phyloP scores from a whole-genome alignment of 2,797 vertebrate species.

The Benthosema pterotum region DNA sequence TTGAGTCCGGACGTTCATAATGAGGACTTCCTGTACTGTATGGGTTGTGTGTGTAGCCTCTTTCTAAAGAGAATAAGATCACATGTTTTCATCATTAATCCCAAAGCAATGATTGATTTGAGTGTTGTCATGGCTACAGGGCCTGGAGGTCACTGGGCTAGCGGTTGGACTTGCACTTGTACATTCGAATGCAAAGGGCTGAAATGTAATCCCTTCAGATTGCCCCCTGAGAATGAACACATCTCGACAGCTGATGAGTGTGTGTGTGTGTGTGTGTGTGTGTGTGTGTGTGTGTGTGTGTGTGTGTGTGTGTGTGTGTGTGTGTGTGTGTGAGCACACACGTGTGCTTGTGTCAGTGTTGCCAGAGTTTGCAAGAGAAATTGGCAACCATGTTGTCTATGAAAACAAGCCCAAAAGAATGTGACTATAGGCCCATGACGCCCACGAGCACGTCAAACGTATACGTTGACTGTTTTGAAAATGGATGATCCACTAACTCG shows the following conservation, averaged over 20 bases:
- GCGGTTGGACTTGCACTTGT: conserved; percentile 53
- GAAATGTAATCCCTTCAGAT: conserved; percentile 72
- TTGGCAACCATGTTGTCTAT: too few relatives aligned
- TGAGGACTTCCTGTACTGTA: conserved; percentile 31
- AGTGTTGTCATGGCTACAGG: conserved; percentile 59
- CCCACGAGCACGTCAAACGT: too few relatives aligned
- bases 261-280: conserved; percentile 34
- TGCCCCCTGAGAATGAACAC: conserved; percentile 44
- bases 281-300: conserved; percentile 19
- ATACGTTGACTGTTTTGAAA: too few relatives aligned
- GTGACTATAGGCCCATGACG: too few relatives aligned
- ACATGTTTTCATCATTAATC: conserved; percentile 69
- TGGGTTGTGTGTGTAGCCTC: conserved; percentile 37
- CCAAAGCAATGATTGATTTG: conserved; percentile 70
- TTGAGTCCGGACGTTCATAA: conserved; percentile 8
- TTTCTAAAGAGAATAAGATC: conserved; percentile 54
- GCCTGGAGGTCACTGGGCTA: conserved; percentile 56
- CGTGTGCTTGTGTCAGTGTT: conserved; percentile 1
- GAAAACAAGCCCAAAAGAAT: too few relatives aligned
- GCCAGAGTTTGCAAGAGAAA: too few relatives aligned
- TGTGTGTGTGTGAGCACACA: not conserved
- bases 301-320: conserved; percentile 1
- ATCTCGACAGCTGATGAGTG: conserved; percentile 41
- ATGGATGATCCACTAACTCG: too few relatives aligned
- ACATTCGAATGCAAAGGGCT: conserved; percentile 39